phyloP scores from a whole-genome alignment of 2,888 invertebrate genomes.

The Drosophila yooni region DNA sequence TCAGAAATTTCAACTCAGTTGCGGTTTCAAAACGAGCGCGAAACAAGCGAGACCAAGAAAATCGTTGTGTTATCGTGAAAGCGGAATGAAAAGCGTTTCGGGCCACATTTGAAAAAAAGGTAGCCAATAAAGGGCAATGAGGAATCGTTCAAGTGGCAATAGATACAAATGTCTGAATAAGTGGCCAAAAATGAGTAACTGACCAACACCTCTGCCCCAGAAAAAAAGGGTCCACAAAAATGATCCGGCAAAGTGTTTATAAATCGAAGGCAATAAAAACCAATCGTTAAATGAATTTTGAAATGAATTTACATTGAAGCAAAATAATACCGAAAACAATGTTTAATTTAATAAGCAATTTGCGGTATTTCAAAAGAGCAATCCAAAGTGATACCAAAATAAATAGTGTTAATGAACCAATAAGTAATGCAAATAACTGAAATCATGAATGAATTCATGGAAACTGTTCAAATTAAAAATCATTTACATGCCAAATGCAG shows the following conservation, averaged over 20 bases:
- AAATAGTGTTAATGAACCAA: background rate
- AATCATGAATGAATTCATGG: background rate
- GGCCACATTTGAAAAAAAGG: constrained; percentile 23
- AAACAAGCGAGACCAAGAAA: constrained; percentile 15
- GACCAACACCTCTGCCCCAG: background rate
- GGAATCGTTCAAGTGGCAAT: constrained; percentile 35
- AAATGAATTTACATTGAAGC: background rate
- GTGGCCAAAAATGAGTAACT: constrained; percentile 26
- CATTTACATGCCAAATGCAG: background rate
- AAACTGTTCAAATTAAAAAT: background rate
- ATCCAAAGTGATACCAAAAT: background rate
- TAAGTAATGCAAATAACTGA: background rate
- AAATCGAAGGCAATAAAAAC: constrained; percentile 5
- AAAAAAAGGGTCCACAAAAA: constrained; percentile 14
- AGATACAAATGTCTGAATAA: constrained; percentile 47
- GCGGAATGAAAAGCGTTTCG: constrained; percentile 34
- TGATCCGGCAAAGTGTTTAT: constrained; percentile 23
- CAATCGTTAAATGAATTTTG: background rate
- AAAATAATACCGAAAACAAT: background rate
- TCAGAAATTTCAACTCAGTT: constrained; percentile 72
- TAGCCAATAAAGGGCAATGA: constrained; percentile 11
- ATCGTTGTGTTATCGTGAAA: constrained; percentile 28
- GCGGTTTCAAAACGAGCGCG: constrained; percentile 64
- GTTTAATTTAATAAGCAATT: background rate
- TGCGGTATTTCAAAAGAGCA: background rate